phyloP scores from a whole-genome alignment of 1,140 invertebrate species.

The Metopolophium dirhodum region DNA sequence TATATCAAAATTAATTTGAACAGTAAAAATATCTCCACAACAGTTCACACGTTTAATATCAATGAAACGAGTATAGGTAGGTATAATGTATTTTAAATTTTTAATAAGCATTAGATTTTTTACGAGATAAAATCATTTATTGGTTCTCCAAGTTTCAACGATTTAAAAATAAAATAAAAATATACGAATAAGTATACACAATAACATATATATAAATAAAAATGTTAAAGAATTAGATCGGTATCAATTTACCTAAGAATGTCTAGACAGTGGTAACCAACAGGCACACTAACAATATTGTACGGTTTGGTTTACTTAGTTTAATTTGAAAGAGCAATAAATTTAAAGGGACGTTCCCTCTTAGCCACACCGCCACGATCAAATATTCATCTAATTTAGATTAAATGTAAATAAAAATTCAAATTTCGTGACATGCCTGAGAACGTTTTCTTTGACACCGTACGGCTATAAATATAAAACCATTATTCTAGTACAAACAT shows the following conservation, averaged over 20 bases:
- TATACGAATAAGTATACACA: not conserved
- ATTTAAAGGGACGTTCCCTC: not conserved
- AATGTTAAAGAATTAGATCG: constrained; percentile 11
- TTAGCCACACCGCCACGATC: not conserved
- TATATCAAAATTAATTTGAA: not conserved
- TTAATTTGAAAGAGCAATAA: constrained; percentile 17
- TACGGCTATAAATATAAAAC: not conserved
- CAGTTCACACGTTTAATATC: constrained; percentile 48
- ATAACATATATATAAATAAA: not conserved
- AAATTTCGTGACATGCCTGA: not conserved
- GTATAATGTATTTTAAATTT: constrained; percentile 14
- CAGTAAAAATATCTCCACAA: constrained; percentile 30
- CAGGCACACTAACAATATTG: not conserved
- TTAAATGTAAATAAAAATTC: not conserved
- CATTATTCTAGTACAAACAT: not conserved
- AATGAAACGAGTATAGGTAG: not conserved
- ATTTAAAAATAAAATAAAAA: not conserved
- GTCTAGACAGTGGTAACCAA: not conserved
- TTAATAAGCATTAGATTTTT: constrained; percentile 11
- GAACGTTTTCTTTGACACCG: not conserved
- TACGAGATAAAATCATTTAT: constrained; percentile 27
- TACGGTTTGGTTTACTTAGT: not conserved
- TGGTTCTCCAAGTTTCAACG: not conserved
- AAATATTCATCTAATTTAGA: not conserved
- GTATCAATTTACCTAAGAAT: constrained; percentile 24